Conservation (phyloP, 2,888 invertebrate species). For the Meandrusa payeni region DNA sequence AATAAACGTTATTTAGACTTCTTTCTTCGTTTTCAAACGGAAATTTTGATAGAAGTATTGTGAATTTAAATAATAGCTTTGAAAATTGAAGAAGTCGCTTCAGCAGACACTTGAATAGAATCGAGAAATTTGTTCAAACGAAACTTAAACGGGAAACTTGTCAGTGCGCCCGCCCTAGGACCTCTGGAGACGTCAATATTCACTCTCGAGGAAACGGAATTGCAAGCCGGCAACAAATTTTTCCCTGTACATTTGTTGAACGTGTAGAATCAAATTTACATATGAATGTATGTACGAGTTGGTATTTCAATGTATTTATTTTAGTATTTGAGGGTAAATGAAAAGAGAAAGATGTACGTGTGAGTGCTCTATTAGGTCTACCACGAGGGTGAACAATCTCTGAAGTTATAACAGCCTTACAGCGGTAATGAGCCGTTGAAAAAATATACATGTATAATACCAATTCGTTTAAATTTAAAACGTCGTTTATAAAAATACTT, state of each 20-base stretch:
- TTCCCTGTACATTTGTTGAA: background rate
- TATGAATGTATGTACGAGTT: background rate
- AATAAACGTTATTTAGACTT: too few relatives aligned
- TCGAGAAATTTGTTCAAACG: background rate
- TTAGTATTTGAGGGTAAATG: too few relatives aligned
- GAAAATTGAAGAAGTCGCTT: background rate
- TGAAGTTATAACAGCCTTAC: too few relatives aligned
- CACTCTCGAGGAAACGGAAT: background rate
- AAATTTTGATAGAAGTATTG: too few relatives aligned
- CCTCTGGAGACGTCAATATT: slow-evolving; percentile 9
- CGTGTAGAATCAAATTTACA: slow-evolving; percentile 3
- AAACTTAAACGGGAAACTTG: slow-evolving; percentile 14
- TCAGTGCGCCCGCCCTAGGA: background rate
- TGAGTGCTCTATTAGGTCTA: too few relatives aligned
- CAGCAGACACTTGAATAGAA: background rate
- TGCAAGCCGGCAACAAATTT: background rate
- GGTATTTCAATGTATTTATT: background rate
- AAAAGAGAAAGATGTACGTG: background rate
- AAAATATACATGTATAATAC: too few relatives aligned
- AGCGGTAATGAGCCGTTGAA: too few relatives aligned
- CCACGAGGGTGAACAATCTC: too few relatives aligned
- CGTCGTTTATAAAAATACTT: too few relatives aligned
- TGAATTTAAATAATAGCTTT: background rate
- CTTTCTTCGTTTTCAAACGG: too few relatives aligned
- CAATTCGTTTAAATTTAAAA: too few relatives aligned